phyloP scores from a whole-genome alignment of 1,140 invertebrate species.

The Psix sp. region DNA sequence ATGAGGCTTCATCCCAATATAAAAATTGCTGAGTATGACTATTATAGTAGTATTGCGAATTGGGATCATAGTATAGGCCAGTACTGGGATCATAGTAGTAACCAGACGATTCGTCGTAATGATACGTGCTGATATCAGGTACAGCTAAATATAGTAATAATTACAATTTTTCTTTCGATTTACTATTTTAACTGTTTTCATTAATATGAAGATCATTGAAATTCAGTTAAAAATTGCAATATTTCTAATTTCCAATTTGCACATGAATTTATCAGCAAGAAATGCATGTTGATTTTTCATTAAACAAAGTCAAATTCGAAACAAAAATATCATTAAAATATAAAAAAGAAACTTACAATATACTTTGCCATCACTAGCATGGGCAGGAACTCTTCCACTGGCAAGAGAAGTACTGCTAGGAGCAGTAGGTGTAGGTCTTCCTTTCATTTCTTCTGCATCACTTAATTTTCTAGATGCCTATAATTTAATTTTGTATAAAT shows the following conservation, averaged over 20 bases:
- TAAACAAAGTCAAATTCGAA: no score
- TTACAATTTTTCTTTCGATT: no score
- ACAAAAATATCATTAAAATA: neutral
- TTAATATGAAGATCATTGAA: no score
- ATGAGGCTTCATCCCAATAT: conserved; percentile 93
- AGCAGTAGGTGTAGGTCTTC: conserved; percentile 76
- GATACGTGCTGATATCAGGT: conserved; percentile 93
- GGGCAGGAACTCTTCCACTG: conserved; percentile 75
- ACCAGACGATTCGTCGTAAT: conserved; percentile 96
- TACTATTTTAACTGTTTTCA: no score
- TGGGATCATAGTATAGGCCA: conserved; percentile 96
- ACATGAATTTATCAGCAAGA: no score
- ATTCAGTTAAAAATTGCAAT: no score
- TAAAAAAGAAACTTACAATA: conserved; percentile 78
- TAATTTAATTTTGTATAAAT: neutral
- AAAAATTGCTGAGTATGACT: conserved; percentile 92
- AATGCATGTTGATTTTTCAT: no score
- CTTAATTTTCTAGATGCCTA: conserved; percentile 78
- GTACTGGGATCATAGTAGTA: conserved; percentile 97
- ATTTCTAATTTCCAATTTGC: no score
- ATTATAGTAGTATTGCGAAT: conserved; percentile 96
- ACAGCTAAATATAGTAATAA: conserved; percentile 76
- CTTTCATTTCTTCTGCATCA: conserved; percentile 74
- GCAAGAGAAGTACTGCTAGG: conserved; percentile 75
- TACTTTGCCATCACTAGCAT: conserved; percentile 81